These are phyloP conservation scores for Eupleurogrammus muticus DNA, from an alignment of 2,797 vertebrate species.

Conservation along the genomic window DNA sequence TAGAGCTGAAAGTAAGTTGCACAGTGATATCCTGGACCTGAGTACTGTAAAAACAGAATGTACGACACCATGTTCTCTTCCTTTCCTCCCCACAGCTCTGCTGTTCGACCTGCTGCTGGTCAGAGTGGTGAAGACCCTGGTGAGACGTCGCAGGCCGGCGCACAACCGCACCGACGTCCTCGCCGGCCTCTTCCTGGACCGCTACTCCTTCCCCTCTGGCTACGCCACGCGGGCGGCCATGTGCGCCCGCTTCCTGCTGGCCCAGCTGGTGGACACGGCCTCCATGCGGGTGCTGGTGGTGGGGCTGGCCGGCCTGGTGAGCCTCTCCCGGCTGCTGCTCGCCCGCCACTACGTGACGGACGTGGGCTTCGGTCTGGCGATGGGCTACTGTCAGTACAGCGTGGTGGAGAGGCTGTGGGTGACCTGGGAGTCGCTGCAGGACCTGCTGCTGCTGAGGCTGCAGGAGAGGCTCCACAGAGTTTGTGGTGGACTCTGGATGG, in stretches of 20 bases:
- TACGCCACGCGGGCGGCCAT: slow-evolving; percentile 91
- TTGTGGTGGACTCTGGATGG: slow-evolving; percentile 59
- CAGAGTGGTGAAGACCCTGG: slow-evolving; percentile 86
- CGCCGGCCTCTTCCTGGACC: slow-evolving; percentile 89
- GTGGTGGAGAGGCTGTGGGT: slow-evolving; percentile 91
- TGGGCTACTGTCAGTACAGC: slow-evolving; percentile 91
- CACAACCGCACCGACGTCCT: slow-evolving; percentile 94
- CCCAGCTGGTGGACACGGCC: slow-evolving; percentile 88
- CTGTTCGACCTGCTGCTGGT: slow-evolving; percentile 90
- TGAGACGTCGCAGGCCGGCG: slow-evolving; percentile 86
- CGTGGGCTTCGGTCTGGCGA: slow-evolving; percentile 88
- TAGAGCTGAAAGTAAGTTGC: neutral
- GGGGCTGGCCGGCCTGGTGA: slow-evolving; percentile 89
- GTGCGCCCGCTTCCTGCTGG: slow-evolving; percentile 89
- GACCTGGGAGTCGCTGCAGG: slow-evolving; percentile 83
- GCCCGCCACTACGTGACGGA: slow-evolving; percentile 94
- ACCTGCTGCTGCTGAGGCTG: slow-evolving; percentile 63
- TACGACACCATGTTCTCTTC: neutral
- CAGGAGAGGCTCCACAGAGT: slow-evolving; percentile 62
- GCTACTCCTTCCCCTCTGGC: slow-evolving; percentile 93
- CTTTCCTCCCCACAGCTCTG: slow-evolving; percentile 78
- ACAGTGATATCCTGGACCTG: no score
- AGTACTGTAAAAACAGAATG: neutral
- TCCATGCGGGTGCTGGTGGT: slow-evolving; percentile 88
- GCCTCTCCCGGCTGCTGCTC: slow-evolving; percentile 90